Evolutionary conservation across 2,797 vertebrate genomes (phyloP).

Genomic region (Sebastes trivittatus): DNA sequence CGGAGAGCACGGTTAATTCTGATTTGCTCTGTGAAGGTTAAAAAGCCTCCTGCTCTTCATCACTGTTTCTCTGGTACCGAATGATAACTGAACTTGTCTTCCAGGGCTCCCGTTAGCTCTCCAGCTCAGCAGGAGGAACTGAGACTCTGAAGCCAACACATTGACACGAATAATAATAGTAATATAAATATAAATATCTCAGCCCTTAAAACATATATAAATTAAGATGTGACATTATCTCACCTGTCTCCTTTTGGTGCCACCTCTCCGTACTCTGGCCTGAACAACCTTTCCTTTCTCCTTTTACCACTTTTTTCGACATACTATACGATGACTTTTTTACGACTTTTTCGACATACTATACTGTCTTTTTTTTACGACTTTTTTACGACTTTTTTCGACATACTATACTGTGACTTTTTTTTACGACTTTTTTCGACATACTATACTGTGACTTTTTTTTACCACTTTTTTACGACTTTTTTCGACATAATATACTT

Average conservation of each 20-base stretch:
- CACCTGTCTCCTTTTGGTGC: neutral
- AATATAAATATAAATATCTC: too few species aligned
- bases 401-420: too few species aligned
- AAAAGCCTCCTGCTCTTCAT: neutral
- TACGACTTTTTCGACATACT: too few species aligned
- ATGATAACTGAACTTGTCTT: constrained; percentile 1
- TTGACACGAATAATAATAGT: neutral
- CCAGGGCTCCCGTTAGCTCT: constrained; percentile 43
- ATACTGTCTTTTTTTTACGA: too few species aligned
- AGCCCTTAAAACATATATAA: too few species aligned
- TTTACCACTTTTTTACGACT: too few species aligned
- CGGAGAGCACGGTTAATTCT: neutral
- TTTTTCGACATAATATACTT: too few species aligned
- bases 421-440: too few species aligned
- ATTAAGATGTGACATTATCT: neutral
- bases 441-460: too few species aligned
- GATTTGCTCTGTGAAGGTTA: neutral
- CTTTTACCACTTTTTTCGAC: too few species aligned
- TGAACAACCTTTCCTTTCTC: too few species aligned
- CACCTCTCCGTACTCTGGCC: neutral
- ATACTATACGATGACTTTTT: fast-evolving
- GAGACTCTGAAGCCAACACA: constrained; percentile 79
- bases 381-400: too few species aligned
- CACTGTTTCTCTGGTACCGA: neutral
- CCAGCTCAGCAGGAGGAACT: constrained; percentile 77